A percentile compares a stretch with the other conserved stretches of the same genome.
These are phyloP conservation scores for Philereme vetulata DNA, from an alignment of 2,888 invertebrate species.

Conservation along the genomic window DNA sequence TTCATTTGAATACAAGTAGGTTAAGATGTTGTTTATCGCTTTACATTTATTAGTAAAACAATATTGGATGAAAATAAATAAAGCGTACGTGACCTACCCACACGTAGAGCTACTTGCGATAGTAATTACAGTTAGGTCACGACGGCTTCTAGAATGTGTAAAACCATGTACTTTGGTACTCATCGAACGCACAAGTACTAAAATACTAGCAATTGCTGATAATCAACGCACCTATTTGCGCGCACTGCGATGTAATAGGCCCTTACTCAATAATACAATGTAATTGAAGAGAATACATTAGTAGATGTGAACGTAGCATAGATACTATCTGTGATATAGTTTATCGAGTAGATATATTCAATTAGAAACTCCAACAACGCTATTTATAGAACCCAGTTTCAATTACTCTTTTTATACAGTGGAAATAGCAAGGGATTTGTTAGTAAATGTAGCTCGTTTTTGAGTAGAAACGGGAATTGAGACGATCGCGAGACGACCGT, in stretches of 20 bases:
- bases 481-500: slow-evolving; percentile 73
- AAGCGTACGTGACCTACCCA: slow-evolving; percentile 75
- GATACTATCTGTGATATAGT: not conserved
- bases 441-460: slow-evolving; percentile 59
- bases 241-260: slow-evolving; percentile 33
- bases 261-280: slow-evolving; percentile 54
- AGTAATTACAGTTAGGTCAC: slow-evolving; percentile 38
- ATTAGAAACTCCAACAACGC: slow-evolving; percentile 40
- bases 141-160: slow-evolving; percentile 40
- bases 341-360: slow-evolving; percentile 25
- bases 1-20: slow-evolving; percentile 25
- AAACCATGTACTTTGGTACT: slow-evolving; percentile 31
- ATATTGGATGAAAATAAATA: slow-evolving; percentile 30
- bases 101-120: slow-evolving; percentile 57
- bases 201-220: slow-evolving; percentile 43
- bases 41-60: slow-evolving; percentile 29
- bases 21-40: slow-evolving; percentile 32
- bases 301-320: not conserved
- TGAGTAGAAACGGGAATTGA: slow-evolving; percentile 68
- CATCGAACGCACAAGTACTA: slow-evolving; percentile 32
- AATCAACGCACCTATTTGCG: slow-evolving; percentile 43
- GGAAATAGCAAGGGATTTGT: slow-evolving; percentile 55
- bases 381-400: slow-evolving; percentile 40
- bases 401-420: slow-evolving; percentile 31
- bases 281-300: slow-evolving; percentile 51